Percentiles rank a stretch among this genome's conserved stretches.
Evolutionary conservation across 2,797 vertebrate genomes (phyloP).

Genomic region (Rhinophrynus dorsalis): DNA sequence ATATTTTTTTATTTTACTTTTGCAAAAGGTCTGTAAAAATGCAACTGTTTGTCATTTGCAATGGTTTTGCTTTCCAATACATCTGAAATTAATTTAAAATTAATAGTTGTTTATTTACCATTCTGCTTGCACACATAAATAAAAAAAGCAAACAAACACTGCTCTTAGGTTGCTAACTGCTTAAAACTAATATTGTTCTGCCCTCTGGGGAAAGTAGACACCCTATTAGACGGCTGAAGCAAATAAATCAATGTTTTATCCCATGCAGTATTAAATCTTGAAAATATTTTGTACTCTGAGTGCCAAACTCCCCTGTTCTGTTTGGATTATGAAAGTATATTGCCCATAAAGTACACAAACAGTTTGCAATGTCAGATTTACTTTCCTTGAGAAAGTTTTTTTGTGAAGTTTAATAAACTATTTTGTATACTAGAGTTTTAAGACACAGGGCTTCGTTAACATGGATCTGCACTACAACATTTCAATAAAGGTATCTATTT

Average conservation of each 20-base stretch:
- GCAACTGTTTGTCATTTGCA: too few relatives aligned
- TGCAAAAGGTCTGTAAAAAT: too few relatives aligned
- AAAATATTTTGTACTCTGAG: conserved; percentile 42
- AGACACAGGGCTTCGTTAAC: too few relatives aligned
- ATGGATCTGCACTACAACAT: too few relatives aligned
- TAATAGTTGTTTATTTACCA: too few relatives aligned
- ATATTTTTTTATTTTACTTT: too few relatives aligned
- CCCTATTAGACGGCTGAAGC: conserved; percentile 41
- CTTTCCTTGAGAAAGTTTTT: conserved; percentile 46
- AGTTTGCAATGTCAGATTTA: conserved; percentile 44
- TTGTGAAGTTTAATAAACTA: conserved; percentile 19
- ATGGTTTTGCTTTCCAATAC: too few relatives aligned
- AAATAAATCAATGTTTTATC: conserved; percentile 50
- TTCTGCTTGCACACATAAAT: conserved; percentile 33
- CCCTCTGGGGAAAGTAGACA: conserved; percentile 41
- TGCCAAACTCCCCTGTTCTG: conserved; percentile 34
- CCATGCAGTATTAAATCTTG: conserved; percentile 40
- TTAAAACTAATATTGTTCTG: conserved; percentile 47
- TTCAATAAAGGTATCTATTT: too few relatives aligned
- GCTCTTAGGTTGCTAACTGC: conserved; percentile 25
- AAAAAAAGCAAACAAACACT: conserved; percentile 42
- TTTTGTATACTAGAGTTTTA: conserved; percentile 5
- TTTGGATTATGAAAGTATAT: conserved; percentile 52
- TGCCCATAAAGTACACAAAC: conserved; percentile 38
- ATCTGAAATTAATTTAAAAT: too few relatives aligned